A percentile compares a stretch with the other conserved stretches of the same genome.
phyloP scores from a whole-genome alignment of 1,140 invertebrate genomes.

The Aphaenogaster ashmeadi region DNA sequence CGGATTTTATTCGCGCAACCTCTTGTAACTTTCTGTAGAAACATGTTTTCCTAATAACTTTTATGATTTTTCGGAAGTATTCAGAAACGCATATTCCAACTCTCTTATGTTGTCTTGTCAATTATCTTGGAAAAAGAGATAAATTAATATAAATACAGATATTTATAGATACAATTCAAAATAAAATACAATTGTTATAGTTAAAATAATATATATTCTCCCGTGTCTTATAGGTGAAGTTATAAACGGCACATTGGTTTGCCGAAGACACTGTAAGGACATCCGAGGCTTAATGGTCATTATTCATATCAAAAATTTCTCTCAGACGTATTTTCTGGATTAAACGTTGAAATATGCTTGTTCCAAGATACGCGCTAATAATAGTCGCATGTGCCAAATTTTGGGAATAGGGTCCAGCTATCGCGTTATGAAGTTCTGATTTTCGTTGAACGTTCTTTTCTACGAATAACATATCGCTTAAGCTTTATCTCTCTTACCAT shows the following conservation, averaged over 20 bases:
- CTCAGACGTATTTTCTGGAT: constrained; percentile 84
- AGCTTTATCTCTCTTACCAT: constrained; percentile 26
- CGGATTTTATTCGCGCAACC: background rate
- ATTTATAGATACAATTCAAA: background rate
- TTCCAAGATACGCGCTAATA: constrained; percentile 18
- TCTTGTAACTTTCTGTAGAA: background rate
- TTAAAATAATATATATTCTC: constrained; percentile 25
- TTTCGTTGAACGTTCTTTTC: background rate
- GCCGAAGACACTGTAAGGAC: constrained; percentile 89
- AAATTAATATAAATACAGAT: background rate
- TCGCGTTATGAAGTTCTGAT: constrained; percentile 5
- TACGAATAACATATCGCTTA: background rate
- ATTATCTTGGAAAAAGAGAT: background rate
- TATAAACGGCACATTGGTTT: constrained; percentile 90
- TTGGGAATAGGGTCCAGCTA: constrained; percentile 68
- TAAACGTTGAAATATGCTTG: constrained; percentile 70
- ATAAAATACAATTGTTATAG: background rate
- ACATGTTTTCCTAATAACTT: background rate
- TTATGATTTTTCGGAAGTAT: background rate
- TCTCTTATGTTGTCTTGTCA: background rate
- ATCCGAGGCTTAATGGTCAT: constrained; percentile 88
- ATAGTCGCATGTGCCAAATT: constrained; percentile 70
- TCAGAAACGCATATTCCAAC: background rate
- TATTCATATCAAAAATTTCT: constrained; percentile 85
- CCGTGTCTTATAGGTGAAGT: constrained; percentile 87